Evolutionary conservation across 2,888 invertebrate genomes (phyloP).

Genomic region (Arge pagana): DNA sequence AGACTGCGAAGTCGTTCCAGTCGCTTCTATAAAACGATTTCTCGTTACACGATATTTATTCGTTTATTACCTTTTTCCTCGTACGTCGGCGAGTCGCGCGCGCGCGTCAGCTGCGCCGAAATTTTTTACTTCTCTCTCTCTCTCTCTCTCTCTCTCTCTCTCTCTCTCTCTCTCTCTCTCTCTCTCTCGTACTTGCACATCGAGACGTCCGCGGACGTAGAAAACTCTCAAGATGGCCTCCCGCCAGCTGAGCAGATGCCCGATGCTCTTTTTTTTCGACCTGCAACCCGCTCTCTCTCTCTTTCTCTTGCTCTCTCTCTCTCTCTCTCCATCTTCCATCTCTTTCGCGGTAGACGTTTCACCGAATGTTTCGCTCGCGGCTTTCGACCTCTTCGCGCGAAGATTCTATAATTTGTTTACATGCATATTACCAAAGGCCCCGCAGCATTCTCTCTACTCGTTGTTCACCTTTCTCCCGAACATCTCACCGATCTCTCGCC

Average conservation of each 20-base stretch:
- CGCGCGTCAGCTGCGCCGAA: too few species aligned
- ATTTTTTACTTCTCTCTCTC: constrained; percentile 18
- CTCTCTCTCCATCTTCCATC: constrained; percentile 9
- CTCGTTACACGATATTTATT: constrained; percentile 4
- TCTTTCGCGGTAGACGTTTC: constrained; percentile 14
- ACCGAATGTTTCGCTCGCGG: constrained; percentile 3
- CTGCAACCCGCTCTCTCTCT: constrained; percentile 8
- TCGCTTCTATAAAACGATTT: constrained; percentile 8
- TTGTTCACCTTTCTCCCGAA: too few species aligned
- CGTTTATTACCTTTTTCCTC: too few species aligned
- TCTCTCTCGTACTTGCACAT: neutral
- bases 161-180: constrained; percentile 10
- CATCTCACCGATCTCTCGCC: too few species aligned
- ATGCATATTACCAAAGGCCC: too few species aligned
- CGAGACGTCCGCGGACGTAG: neutral
- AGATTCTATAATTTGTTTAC: constrained; percentile 1
- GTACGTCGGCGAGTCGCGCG: too few species aligned
- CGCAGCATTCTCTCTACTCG: too few species aligned
- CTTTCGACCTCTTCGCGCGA: constrained; percentile 8
- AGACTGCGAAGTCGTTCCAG: neutral
- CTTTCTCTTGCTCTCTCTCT: constrained; percentile 6
- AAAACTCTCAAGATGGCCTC: constrained; percentile 19
- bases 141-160: constrained; percentile 24
- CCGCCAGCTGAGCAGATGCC: constrained; percentile 32
- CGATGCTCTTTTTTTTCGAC: constrained; percentile 28